Conservation (phyloP, 2,113 vertebrate species). For the Coregonus clupeaformis region DNA sequence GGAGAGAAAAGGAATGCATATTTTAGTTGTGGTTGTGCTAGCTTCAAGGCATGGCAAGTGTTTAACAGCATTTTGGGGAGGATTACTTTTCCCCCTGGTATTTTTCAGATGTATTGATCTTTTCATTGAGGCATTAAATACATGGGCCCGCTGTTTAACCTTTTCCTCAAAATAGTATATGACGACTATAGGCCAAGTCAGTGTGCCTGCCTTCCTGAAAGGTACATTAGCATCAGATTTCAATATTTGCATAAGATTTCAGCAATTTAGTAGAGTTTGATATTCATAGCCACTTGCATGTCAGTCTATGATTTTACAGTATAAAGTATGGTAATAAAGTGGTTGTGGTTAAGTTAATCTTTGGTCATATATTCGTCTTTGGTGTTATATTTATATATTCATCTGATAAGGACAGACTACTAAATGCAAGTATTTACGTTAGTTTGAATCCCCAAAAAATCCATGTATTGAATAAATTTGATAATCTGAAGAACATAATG, state of each 20-base stretch:
- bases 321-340: background rate
- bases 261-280: background rate
- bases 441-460: no score
- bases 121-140: conserved; percentile 22
- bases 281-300: background rate
- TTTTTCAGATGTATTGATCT: conserved; percentile 40
- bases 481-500: conserved; percentile 53
- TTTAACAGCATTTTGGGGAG: conserved; percentile 47
- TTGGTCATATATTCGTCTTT: no score
- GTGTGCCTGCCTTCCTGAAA: no score
- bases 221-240: no score
- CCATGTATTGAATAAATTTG: background rate
- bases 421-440: conserved; percentile 38
- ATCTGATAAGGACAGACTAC: conserved; percentile 20
- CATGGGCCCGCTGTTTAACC: background rate
- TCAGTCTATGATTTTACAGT: background rate
- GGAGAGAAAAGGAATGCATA: conserved; percentile 46
- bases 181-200: no score
- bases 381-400: conserved; percentile 18
- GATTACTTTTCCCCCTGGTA: conserved; percentile 21
- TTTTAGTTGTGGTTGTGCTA: conserved; percentile 37
- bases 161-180: no score
- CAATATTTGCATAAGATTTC: conserved; percentile 13
- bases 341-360: background rate
- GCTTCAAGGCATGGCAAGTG: conserved; percentile 48